Evolutionary conservation across 1,140 invertebrate genomes (phyloP).

Genomic region (Mercenaria mercenaria): DNA sequence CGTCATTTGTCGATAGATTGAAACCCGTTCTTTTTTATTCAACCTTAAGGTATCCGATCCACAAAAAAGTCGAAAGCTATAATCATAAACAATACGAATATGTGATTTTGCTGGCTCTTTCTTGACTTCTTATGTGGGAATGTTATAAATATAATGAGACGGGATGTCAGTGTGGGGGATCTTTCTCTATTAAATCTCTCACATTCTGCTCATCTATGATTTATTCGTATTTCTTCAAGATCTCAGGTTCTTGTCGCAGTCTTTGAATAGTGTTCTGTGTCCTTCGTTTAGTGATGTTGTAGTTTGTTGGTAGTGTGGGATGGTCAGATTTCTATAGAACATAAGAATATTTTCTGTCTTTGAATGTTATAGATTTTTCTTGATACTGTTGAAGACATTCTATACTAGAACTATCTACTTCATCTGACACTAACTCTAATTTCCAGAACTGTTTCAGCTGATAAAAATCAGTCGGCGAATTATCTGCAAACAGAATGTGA

Average conservation of each 20-base stretch:
- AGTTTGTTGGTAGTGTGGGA: neutral
- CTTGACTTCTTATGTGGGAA: constrained; percentile 65
- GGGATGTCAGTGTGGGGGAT: neutral
- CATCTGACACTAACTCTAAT: too few species aligned
- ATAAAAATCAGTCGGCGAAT: too few species aligned
- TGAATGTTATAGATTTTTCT: too few species aligned
- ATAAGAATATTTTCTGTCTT: neutral
- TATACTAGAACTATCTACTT: too few species aligned
- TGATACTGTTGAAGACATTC: too few species aligned
- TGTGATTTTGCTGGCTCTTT: constrained; percentile 61
- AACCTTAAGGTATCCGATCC: too few species aligned
- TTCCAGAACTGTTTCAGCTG: too few species aligned
- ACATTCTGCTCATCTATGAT: neutral
- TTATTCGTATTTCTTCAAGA: neutral
- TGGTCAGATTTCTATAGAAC: constrained; percentile 31
- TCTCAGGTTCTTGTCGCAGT: neutral
- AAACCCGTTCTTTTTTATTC: too few species aligned
- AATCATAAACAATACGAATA: constrained; percentile 67
- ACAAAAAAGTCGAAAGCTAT: too few species aligned
- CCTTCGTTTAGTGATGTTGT: neutral
- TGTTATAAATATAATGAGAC: neutral
- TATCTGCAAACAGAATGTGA: too few species aligned
- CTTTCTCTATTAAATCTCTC: neutral
- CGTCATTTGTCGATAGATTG: too few species aligned
- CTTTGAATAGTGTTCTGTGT: neutral